Percentiles rank a stretch among this genome's conserved stretches.
These are phyloP conservation scores for Seriola rivoliana DNA, from an alignment of 2,113 vertebrate species.

Conservation along the genomic window DNA sequence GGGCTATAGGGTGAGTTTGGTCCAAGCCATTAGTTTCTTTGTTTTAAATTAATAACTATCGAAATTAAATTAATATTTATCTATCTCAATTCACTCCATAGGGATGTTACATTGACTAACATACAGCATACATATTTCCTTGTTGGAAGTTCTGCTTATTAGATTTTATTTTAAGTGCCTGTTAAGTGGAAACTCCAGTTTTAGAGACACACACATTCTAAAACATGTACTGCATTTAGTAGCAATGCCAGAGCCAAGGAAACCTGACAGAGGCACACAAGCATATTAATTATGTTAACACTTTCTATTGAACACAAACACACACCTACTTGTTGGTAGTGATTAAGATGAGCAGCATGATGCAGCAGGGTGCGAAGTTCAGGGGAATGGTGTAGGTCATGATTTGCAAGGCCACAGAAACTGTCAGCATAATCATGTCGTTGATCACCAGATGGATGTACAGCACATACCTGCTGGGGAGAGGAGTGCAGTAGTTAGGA, in stretches of 20 bases:
- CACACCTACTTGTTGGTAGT: constrained; percentile 45
- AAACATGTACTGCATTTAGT: too few relatives aligned
- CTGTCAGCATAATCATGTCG: constrained; percentile 71
- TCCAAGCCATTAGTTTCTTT: too few relatives aligned
- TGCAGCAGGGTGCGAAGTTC: constrained; percentile 48
- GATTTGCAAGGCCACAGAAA: constrained; percentile 55
- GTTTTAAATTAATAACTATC: too few relatives aligned
- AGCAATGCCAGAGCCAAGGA: background rate
- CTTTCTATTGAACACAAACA: constrained; percentile 14
- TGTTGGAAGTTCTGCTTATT: background rate
- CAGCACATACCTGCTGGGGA: constrained; percentile 71
- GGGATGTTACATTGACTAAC: too few relatives aligned
- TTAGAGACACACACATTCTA: too few relatives aligned
- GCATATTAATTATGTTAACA: background rate
- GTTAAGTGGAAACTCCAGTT: too few relatives aligned
- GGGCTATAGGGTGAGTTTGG: too few relatives aligned
- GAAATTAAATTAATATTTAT: too few relatives aligned
- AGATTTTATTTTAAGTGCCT: background rate
- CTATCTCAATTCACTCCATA: too few relatives aligned
- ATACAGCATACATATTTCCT: too few relatives aligned
- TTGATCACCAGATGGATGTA: constrained; percentile 78
- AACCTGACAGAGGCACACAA: background rate
- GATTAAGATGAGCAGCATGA: constrained; percentile 32
- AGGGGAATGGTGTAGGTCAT: constrained; percentile 39
- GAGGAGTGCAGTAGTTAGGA: background rate